Conservation (phyloP, 2,888 invertebrate species). For the Autographa pulchrina region DNA sequence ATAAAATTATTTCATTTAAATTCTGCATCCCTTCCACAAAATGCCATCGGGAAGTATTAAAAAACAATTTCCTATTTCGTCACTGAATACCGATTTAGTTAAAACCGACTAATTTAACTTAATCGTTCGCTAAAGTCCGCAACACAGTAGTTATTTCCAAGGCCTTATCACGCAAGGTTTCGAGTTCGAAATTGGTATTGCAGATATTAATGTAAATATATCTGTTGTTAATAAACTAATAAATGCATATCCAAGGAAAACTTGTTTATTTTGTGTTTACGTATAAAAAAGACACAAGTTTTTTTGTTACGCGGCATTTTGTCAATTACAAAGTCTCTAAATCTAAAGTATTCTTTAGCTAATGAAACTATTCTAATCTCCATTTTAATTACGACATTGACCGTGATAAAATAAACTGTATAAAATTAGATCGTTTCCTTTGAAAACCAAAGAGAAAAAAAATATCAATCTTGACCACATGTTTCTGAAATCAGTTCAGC, state of each 20-base stretch:
- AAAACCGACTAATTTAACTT: not conserved
- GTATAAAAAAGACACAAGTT: too few relatives aligned
- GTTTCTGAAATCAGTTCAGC: too few relatives aligned
- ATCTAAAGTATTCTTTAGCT: too few relatives aligned
- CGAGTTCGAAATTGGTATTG: not conserved
- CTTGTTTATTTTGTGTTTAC: not conserved
- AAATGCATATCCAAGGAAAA: not conserved
- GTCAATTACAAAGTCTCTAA: too few relatives aligned
- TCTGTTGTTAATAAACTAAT: not conserved
- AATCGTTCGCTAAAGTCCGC: not conserved
- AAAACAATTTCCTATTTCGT: not conserved
- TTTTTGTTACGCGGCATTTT: too few relatives aligned
- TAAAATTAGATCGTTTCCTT: too few relatives aligned
- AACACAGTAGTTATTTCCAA: not conserved
- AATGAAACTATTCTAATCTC: too few relatives aligned
- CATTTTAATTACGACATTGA: too few relatives aligned
- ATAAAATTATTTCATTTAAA: too few relatives aligned
- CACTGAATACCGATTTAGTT: not conserved
- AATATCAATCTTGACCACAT: too few relatives aligned
- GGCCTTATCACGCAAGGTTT: not conserved
- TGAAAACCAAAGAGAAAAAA: too few relatives aligned
- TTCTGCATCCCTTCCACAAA: not conserved
- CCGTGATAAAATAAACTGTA: too few relatives aligned
- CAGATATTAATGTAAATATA: not conserved
- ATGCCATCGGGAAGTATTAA: not conserved